phyloP scores from a whole-genome alignment of 2,888 invertebrate species.

The Acrocera orbiculus region DNA sequence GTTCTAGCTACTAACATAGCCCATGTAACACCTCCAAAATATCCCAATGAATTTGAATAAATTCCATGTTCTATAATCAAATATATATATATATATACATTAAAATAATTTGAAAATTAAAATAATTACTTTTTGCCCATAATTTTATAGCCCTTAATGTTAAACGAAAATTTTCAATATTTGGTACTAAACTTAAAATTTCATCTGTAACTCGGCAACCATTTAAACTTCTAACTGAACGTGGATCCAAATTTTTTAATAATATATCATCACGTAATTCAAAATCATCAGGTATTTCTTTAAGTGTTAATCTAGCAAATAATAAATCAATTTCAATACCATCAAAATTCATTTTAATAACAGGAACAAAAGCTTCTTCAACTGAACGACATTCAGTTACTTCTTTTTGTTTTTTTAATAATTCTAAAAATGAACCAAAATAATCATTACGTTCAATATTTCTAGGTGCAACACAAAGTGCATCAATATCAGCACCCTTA shows the following conservation, averaged over 20 bases:
- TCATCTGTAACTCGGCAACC: constrained; percentile 98
- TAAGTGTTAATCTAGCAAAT: constrained; percentile 87
- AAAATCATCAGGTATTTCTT: constrained; percentile 80
- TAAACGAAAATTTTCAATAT: constrained; percentile 83
- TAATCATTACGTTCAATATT: constrained; percentile 90
- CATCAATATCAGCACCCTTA: constrained; percentile 97
- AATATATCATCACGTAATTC: constrained; percentile 81
- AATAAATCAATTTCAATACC: constrained; percentile 97
- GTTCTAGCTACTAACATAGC: constrained; percentile 97
- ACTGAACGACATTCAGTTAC: constrained; percentile 74
- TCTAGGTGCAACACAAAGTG: constrained; percentile 90
- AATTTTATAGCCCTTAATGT: constrained; percentile 89
- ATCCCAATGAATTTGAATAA: constrained; percentile 95
- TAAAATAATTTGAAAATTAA: constrained; percentile 5
- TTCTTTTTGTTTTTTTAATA: constrained; percentile 72
- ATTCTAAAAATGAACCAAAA: constrained; percentile 85
- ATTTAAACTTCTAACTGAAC: constrained; percentile 91
- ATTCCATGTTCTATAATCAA: constrained; percentile 67
- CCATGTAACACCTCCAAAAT: constrained; percentile 97
- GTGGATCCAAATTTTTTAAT: constrained; percentile 86
- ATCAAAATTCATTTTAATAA: constrained; percentile 98
- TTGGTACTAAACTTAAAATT: constrained; percentile 86
- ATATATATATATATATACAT: constrained; percentile 11
- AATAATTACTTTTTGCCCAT: constrained; percentile 86
- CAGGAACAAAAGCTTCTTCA: constrained; percentile 97